A percentile compares a stretch with the other conserved stretches of the same genome.
phyloP scores from a whole-genome alignment of 2,113 vertebrate genomes.

The Chamaetylas fuelleborni region DNA sequence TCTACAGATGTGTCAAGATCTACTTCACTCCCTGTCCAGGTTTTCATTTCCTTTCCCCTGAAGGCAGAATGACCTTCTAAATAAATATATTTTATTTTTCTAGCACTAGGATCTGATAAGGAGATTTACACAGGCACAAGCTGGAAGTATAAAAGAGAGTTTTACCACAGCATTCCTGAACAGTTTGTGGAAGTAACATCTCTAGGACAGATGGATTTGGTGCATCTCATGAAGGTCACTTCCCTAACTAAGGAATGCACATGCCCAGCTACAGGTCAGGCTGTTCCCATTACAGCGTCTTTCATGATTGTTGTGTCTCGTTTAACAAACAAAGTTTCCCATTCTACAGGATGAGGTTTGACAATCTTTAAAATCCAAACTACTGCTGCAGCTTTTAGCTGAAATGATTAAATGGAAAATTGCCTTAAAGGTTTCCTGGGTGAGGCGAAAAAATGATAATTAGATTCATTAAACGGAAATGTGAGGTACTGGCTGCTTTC shows the following conservation, averaged over 20 bases:
- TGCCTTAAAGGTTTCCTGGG: slow-evolving; percentile 65
- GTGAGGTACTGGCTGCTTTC: not conserved
- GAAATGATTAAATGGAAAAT: slow-evolving; percentile 68
- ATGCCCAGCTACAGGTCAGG: fast-evolving
- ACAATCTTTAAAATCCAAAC: slow-evolving; percentile 26
- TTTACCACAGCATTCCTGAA: not conserved
- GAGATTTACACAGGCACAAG: not conserved
- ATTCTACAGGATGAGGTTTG: slow-evolving; percentile 12
- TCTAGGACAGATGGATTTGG: not conserved
- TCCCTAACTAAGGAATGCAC: not conserved
- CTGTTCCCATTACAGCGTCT: not conserved
- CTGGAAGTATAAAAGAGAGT: not conserved
- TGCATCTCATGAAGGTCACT: not conserved
- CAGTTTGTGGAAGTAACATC: not conserved
- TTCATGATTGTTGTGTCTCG: not conserved
- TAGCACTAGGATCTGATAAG: not conserved
- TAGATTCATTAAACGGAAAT: slow-evolving; percentile 65
- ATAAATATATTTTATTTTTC: not conserved
- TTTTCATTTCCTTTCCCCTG: not conserved
- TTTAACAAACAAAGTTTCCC: slow-evolving; percentile 21
- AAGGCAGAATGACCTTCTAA: not conserved
- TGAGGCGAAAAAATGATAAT: slow-evolving; percentile 64
- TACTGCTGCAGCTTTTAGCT: slow-evolving; percentile 25
- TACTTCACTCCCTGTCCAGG: not conserved
- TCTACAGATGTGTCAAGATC: not conserved